Conservation (phyloP, 2,113 vertebrate species). For the Todiramphus saurophagus region DNA sequence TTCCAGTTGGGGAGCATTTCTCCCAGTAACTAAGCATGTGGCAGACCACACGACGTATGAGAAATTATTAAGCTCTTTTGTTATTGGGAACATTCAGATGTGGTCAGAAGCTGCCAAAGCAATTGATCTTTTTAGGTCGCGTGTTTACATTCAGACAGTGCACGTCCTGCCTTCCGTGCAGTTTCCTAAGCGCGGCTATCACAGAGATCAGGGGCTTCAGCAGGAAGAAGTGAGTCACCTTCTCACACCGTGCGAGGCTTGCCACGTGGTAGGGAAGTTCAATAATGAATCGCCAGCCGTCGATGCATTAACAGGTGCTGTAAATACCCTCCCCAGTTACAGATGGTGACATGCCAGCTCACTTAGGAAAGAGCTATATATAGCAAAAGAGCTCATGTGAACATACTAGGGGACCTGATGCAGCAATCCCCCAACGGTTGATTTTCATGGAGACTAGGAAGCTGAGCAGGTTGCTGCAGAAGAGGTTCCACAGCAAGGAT, state of each 20-base stretch:
- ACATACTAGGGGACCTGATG: background rate
- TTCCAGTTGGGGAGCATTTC: background rate
- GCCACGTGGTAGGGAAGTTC: background rate
- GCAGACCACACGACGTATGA: background rate
- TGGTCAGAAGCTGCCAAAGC: background rate
- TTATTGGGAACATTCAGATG: background rate
- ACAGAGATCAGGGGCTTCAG: background rate
- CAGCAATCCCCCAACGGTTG: background rate
- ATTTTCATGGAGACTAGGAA: background rate
- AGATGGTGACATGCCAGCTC: background rate
- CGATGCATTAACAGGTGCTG: slow-evolving; percentile 5
- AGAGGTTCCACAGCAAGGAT: background rate
- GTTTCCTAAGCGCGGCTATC: background rate
- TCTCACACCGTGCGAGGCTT: background rate
- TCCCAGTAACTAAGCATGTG: background rate
- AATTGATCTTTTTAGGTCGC: background rate
- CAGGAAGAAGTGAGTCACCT: background rate
- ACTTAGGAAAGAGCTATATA: background rate
- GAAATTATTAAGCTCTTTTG: background rate
- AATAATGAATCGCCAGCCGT: background rate
- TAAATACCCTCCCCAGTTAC: background rate
- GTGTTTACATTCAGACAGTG: background rate
- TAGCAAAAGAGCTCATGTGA: background rate
- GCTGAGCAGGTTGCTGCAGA: background rate
- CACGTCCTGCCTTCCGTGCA: background rate